Evolutionary conservation across 2,113 vertebrate genomes (phyloP), one percentile per base, ranked within the genome.

Genomic region (Bufo gargarizans): DNA sequence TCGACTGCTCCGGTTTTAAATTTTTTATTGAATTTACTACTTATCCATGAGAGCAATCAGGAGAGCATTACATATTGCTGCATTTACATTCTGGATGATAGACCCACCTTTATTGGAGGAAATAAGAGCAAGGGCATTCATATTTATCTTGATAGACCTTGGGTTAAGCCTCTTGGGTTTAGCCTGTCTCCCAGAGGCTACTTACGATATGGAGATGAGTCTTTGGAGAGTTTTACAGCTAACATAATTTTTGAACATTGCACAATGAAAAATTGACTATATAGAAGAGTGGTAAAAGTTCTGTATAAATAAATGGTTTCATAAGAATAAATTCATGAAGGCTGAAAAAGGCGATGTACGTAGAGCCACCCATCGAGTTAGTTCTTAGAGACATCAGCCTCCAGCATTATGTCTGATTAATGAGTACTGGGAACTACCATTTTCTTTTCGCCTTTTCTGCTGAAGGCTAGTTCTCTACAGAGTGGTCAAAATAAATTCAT

Each of bases 31-130:
- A 69, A 17, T 4, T 69, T 33, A 50, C 45, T 0, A 50, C 50
- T 76, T 49, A 6, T 49, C 72, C 12, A 55, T 55, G 3, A n/a
- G 50, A 77, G 20, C 20, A 11, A 20, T 55, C 12, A n/a, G 19
- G 53, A 50, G 53, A 79, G 53, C n/a, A 58, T 79, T 14, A 79
- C 20, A 56, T 14, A 79, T 33, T 56, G 12, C n/a, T 22, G n/a
- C n/a, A 79, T 79, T 79, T 12, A 79, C 58, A 79, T 79, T 79
- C 49, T 56, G 50, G 20, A 79, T 59, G 55, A 22, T 59, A 80
- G 78, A 58, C 78, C 22, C 4, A 13, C 55, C 5, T 13, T 11
- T 33, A 59, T 59, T 59, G 59, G n/a, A 56, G 20, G 12, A 47
- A 77, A 78, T 11, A 9, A 20, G 76, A 78, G 12, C 77, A 11